phyloP scores from a whole-genome alignment of 2,888 invertebrate species.

The Leptinotarsa haldemani region DNA sequence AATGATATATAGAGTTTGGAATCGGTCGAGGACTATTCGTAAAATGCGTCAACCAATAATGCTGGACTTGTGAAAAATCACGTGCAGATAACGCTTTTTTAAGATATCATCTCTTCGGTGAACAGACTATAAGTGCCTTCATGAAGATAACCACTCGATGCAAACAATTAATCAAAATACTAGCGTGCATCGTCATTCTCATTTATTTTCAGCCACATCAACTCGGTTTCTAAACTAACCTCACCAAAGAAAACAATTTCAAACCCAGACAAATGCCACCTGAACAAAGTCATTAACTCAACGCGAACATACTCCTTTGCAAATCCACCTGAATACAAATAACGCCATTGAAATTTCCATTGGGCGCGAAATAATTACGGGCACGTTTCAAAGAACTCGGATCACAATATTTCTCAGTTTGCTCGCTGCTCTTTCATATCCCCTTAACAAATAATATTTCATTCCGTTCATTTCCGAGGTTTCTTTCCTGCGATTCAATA shows the following conservation, averaged over 20 bases:
- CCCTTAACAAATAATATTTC: slow-evolving; percentile 18
- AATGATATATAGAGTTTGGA: too few species aligned
- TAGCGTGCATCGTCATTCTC: background rate
- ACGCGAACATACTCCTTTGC: slow-evolving; percentile 14
- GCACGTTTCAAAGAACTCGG: slow-evolving; percentile 20
- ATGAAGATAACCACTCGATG: background rate
- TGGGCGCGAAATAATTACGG: slow-evolving; percentile 23
- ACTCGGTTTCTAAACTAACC: background rate
- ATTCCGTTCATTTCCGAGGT: slow-evolving; percentile 18
- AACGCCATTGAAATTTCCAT: slow-evolving; percentile 22
- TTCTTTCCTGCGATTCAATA: slow-evolving; percentile 17
- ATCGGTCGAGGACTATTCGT: too few species aligned
- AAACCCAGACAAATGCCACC: slow-evolving; percentile 2
- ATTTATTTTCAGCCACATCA: background rate
- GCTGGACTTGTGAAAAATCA: too few species aligned
- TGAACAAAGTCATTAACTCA: slow-evolving; percentile 13
- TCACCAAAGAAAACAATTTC: slow-evolving; percentile 11
- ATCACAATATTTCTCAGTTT: slow-evolving; percentile 14
- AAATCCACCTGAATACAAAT: slow-evolving; percentile 17
- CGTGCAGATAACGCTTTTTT: too few species aligned
- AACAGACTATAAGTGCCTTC: too few species aligned
- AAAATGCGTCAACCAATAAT: too few species aligned
- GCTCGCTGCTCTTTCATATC: slow-evolving; percentile 15
- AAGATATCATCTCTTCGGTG: too few species aligned
- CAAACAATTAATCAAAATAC: background rate